These are phyloP conservation scores for Melanotaenia parkinsoni DNA, from an alignment of 2,797 vertebrate species.

Conservation along the genomic window DNA sequence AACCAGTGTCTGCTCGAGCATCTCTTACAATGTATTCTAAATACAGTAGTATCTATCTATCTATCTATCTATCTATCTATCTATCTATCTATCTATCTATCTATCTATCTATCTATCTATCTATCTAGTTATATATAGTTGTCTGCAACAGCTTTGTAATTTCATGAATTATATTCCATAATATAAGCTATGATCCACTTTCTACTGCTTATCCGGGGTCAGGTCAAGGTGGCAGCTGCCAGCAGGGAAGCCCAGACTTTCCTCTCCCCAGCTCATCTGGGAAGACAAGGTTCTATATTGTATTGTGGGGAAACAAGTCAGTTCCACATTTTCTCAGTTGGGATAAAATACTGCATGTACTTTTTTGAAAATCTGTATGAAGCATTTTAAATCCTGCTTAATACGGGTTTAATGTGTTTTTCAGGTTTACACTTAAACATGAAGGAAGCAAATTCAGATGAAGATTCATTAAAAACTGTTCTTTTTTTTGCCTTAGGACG, in stretches of 20 bases:
- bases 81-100: too few relatives aligned
- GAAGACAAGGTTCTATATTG: neutral
- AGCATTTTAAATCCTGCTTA: neutral
- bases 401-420: neutral
- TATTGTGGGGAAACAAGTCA: neutral
- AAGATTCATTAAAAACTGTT: neutral
- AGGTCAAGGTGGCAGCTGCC: too few relatives aligned
- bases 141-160: neutral
- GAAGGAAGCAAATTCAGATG: neutral
- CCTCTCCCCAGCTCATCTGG: too few relatives aligned
- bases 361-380: neutral
- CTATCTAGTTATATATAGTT: neutral
- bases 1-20: neutral
- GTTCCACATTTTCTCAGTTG: neutral
- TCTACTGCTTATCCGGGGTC: too few relatives aligned
- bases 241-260: too few relatives aligned
- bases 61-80: too few relatives aligned
- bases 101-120: too few relatives aligned
- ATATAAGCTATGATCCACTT: neutral
- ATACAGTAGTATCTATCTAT: neutral
- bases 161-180: neutral
- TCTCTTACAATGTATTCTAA: neutral
- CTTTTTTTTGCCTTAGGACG: constrained; percentile 68
- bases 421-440: neutral
- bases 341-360: neutral